Evolutionary conservation across 2,113 vertebrate genomes (phyloP).

Genomic region (Microcebus ravelobensis): DNA sequence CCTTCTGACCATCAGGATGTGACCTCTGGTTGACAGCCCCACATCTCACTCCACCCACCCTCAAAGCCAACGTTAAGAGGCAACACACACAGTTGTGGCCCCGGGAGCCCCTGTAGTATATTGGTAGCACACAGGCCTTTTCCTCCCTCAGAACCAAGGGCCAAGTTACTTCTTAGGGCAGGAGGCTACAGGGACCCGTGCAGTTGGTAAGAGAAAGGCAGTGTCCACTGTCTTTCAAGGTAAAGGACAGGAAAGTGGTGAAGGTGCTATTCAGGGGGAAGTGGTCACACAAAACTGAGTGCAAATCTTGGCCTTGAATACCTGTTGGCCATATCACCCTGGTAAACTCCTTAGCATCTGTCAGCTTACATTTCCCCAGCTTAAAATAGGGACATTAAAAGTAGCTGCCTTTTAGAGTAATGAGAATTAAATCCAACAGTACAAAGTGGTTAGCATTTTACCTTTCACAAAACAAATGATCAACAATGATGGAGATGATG

Average conservation of each 20-base stretch:
- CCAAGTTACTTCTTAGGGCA: background rate
- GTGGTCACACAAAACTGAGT: too few relatives aligned
- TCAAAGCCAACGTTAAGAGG: background rate
- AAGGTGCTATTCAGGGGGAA: background rate
- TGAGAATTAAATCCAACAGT: background rate
- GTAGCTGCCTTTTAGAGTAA: background rate
- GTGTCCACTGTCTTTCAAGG: background rate
- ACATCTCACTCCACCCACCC: background rate
- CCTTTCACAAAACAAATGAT: background rate
- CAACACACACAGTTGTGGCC: background rate
- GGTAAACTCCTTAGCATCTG: background rate
- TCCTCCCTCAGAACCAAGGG: background rate
- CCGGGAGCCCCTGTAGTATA: background rate
- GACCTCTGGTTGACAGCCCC: background rate
- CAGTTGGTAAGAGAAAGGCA: background rate
- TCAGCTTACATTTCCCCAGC: background rate
- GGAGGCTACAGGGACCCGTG: background rate
- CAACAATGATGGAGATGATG: background rate
- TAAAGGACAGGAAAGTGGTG: background rate
- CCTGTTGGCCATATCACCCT: too few relatives aligned
- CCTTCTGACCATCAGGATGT: rapidly evolving
- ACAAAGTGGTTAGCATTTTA: background rate
- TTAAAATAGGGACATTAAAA: background rate
- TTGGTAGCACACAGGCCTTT: background rate
- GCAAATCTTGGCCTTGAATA: background rate